Base-by-base conservation (phyloP, 2,888 invertebrate genomes). In the Eristalinus sepulchralis region DNA sequence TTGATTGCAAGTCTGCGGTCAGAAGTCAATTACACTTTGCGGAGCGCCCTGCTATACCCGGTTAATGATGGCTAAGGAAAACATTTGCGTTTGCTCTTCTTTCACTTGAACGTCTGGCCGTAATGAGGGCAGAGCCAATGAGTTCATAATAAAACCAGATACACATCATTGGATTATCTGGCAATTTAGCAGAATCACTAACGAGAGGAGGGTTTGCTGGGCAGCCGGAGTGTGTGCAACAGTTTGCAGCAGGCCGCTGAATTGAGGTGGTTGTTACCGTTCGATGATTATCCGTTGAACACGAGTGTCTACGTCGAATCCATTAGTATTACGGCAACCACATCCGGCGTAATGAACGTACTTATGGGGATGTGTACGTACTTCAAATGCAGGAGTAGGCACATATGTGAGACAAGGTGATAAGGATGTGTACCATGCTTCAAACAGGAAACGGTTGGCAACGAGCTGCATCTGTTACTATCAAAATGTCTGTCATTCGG, bases 1-100 rank as follows among this genome's bases (percentile, higher is more conserved):
- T 34, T 64, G 63, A 78, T 57, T 63, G 64, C 57, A 24, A 39
- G 57, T 64, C 55, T 27, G 17, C n/a, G 70, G 63, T 78, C 33
- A 47, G 57, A 36, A 70, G 63, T 47, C 64, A 71, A 71, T 64
- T 67, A 39, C 59, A 63, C n/a, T 1, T 39, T 47, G 39, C 39
- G 17, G 22, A 6, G 36, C 17, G 10, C 24, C 27, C 27, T 5
- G n/a, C 13, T 13, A 11, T 55, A 27, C 53, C 13, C 20, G 6
- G 33, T 22, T 60, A 22, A 27, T 62, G 62, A 55, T 17, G 22
- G n/a, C 34, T 33, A 77, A 62, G 47, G 62, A 27, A 31, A 70
- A 68, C 62, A 34, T 68, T 70, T 68, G 34, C 31, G 17, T 47
- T 60, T 77, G 39, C 27, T 39, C 55, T 55, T 27, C 31, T 11